A percentile compares a stretch with the other conserved stretches of the same genome.
These are phyloP conservation scores for Leptoteleia sp. DNA, from an alignment of 1,140 invertebrate species.

Conservation along the genomic window DNA sequence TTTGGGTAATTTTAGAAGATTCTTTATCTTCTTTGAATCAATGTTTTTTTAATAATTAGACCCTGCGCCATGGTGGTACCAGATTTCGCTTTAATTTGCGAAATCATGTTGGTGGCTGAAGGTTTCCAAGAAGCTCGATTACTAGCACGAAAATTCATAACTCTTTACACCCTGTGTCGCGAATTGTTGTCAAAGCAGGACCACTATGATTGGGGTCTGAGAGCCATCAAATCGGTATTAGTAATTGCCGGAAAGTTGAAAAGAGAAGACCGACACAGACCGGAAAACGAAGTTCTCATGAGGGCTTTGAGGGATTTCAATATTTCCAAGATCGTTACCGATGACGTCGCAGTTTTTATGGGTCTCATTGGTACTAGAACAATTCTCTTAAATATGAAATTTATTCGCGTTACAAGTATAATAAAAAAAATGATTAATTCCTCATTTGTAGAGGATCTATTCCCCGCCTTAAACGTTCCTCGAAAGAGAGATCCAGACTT, in stretches of 20 bases:
- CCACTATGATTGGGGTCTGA: slow-evolving; percentile 96
- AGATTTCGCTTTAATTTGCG: slow-evolving; percentile 98
- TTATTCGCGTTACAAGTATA: too few relatives aligned
- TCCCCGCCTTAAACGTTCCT: slow-evolving; percentile 94
- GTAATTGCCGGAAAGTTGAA: slow-evolving; percentile 93
- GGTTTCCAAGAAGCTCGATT: slow-evolving; percentile 97
- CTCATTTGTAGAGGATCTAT: slow-evolving; percentile 91
- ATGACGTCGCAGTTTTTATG: slow-evolving; percentile 95
- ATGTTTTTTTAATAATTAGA: too few relatives aligned
- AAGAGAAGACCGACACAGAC: slow-evolving; percentile 85
- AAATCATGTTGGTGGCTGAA: slow-evolving; percentile 99
- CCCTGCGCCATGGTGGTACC: slow-evolving; percentile 88
- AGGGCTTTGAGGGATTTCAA: slow-evolving; percentile 95
- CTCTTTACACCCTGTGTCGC: slow-evolving; percentile 96
- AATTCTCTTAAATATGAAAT: too few relatives aligned
- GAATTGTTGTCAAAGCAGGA: slow-evolving; percentile 98
- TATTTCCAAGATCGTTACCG: slow-evolving; percentile 94
- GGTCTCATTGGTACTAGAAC: slow-evolving; percentile 86
- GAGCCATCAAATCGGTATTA: slow-evolving; percentile 97
- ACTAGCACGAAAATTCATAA: slow-evolving; percentile 97
- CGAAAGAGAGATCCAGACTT: slow-evolving; percentile 91
- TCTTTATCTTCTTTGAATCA: too few relatives aligned
- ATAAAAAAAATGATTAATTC: too few relatives aligned
- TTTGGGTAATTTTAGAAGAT: too few relatives aligned
- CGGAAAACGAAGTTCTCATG: slow-evolving; percentile 91